A percentile compares a stretch with the other conserved stretches of the same genome.
Conservation (phyloP, 1,140 invertebrate species). For the Planococcus citri region DNA sequence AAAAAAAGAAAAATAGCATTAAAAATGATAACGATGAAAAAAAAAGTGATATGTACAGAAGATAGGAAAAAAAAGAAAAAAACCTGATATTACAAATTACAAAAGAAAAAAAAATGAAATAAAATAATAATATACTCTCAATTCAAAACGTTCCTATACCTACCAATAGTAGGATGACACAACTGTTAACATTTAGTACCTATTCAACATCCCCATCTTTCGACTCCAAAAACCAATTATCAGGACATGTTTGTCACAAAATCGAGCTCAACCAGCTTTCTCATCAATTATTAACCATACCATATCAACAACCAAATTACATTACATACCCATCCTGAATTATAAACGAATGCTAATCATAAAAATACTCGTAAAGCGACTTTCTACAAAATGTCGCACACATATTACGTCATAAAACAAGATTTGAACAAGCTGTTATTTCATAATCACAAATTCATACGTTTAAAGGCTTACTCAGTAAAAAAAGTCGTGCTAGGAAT, state of each 20-base stretch:
- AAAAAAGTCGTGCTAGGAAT: background rate
- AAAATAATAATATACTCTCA: background rate
- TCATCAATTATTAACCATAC: conserved; percentile 14
- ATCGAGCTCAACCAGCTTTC: conserved; percentile 13
- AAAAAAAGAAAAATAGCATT: background rate
- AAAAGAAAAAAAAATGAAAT: background rate
- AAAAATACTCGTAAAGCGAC: conserved; percentile 2
- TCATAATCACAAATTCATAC: background rate
- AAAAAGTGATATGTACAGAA: background rate
- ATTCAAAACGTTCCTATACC: conserved; percentile 19
- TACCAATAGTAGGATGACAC: conserved; percentile 19
- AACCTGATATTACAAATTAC: background rate
- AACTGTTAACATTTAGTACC: conserved; percentile 18
- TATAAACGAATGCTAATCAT: conserved; percentile 18
- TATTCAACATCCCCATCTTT: conserved; percentile 12
- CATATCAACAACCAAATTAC: conserved; percentile 17
- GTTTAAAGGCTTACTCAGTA: background rate
- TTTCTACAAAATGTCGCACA: background rate
- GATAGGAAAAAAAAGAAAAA: background rate
- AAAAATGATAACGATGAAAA: background rate
- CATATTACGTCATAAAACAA: background rate
- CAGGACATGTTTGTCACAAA: conserved; percentile 12
- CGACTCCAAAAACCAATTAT: conserved; percentile 9
- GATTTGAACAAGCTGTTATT: background rate
- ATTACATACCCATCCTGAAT: conserved; percentile 20